Percentiles rank a stretch among this genome's conserved stretches.
These are phyloP conservation scores for Amiota communis DNA, from an alignment of 2,888 invertebrate genomes.

Conservation along the genomic window DNA sequence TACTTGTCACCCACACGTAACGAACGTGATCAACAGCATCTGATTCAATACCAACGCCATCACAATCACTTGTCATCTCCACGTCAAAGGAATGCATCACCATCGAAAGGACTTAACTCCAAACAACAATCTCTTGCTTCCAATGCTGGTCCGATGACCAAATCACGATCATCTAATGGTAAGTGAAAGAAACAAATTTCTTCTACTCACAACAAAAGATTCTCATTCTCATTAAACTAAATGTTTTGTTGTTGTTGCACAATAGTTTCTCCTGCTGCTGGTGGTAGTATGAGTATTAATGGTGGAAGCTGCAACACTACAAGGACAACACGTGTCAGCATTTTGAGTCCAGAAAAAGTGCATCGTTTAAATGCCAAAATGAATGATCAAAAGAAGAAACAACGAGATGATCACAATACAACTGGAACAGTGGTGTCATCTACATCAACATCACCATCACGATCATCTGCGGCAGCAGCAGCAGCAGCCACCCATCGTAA, in stretches of 20 bases:
- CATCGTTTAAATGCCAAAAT: conserved; percentile 69
- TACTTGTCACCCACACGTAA: conserved; percentile 10
- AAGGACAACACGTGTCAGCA: conserved; percentile 62
- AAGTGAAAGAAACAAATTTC: not conserved
- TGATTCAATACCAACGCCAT: too few relatives aligned
- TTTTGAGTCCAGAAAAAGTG: conserved; percentile 71
- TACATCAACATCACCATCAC: conserved; percentile 1
- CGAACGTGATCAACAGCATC: not conserved
- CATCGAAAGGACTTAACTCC: not conserved
- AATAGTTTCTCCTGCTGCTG: conserved; percentile 19
- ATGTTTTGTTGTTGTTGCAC: conserved; percentile 10
- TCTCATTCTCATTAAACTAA: not conserved
- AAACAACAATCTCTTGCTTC: conserved; percentile 39
- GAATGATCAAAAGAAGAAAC: conserved; percentile 67
- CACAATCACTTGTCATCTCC: not conserved
- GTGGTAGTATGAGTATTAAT: conserved; percentile 37
- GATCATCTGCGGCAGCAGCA: not conserved
- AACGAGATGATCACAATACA: conserved; percentile 45
- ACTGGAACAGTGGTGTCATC: conserved; percentile 31
- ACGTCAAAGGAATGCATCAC: not conserved
- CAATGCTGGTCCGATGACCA: conserved; percentile 21
- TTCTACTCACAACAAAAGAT: not conserved
- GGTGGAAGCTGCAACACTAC: conserved; percentile 37
- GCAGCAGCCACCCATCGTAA: not conserved
- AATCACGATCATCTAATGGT: conserved; percentile 22